These are phyloP conservation scores for Lepeophtheirus salmonis DNA, from an alignment of 1,140 invertebrate genomes.

Conservation along the genomic window DNA sequence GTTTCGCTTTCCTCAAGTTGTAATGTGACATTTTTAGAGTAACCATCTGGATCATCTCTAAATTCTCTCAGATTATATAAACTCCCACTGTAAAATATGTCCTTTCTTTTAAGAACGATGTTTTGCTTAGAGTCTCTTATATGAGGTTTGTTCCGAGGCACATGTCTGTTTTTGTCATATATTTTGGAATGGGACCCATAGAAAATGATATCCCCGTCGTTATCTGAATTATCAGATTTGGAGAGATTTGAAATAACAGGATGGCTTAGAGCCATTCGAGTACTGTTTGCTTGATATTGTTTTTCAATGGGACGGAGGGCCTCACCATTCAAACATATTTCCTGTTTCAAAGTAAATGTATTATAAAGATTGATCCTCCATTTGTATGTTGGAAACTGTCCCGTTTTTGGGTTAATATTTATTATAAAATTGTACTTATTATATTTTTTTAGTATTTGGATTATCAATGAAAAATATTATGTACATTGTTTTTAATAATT, in stretches of 20 bases:
- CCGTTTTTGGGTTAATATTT: no score
- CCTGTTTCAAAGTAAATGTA: conserved; percentile 1
- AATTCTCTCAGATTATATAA: not conserved
- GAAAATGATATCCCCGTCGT: not conserved
- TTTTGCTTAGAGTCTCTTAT: not conserved
- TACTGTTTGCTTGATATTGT: conserved; percentile 2
- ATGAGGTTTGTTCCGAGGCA: not conserved
- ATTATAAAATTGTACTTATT: no score
- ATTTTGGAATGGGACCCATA: not conserved
- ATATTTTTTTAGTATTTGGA: no score
- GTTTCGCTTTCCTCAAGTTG: conserved; percentile 22
- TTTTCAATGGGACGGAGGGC: conserved; percentile 5
- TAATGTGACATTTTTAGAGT: conserved; percentile 11
- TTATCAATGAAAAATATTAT: no score
- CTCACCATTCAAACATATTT: conserved; percentile 15
- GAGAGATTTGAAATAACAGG: conserved; percentile 28
- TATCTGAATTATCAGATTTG: not conserved
- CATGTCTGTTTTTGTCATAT: not conserved
- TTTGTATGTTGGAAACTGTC: no score
- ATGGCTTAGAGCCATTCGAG: conserved; percentile 40
- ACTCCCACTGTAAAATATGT: not conserved
- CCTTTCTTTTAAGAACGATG: not conserved
- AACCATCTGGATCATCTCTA: conserved; percentile 15
- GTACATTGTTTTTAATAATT: no score
- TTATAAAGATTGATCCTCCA: no score